Evolutionary conservation across 1,140 invertebrate species (phyloP), one percentile per base, ranked within the genome.

Genomic region (Limonius californicus): DNA sequence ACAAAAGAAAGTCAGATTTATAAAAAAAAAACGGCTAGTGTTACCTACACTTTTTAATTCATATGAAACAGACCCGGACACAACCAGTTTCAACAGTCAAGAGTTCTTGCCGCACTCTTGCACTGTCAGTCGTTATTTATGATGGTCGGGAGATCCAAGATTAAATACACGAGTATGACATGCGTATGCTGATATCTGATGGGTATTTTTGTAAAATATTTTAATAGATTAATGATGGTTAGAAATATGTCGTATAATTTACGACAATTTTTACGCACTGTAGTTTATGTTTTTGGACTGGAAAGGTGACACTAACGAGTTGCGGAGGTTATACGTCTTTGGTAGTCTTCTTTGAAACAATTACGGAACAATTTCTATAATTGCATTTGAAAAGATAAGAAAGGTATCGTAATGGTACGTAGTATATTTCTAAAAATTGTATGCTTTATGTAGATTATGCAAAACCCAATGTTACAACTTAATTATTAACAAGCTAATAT

Each of bases 81-180:
- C 47, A 35, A 57, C 54, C 55, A 20, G 19, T 43, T 39, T n/a
- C 8, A 45, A 39, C 43, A 30, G 42, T 59, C 57, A 59, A 39
- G 42, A 57, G 42, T 45, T 59, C 58, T 47, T 42, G 54, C 42
- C 63, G 54, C n/a, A 27, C 57, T 30, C 57, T 56, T 63, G 61
- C 47, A 54, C 66, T 65, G 66, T 68, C 66, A 68, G 58, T 59
- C 30, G 53, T 68, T 62, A 68, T 68, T 68, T 59, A 68, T 68
- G 66, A 63, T 65, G 57, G 60, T 61, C 61, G 63, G 53, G 58
- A 60, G 61, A 63, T 62, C 47, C 19, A 55, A 67, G 63, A 64
- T 68, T 68, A 68, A 68, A 65, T 65, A 61, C 59, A 63, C 59
- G 60, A 57, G 57, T 67, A 63, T 59, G 63, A 68, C 63, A 62